phyloP scores from a whole-genome alignment of 2,113 vertebrate genomes.

The Calidris pygmaea region DNA sequence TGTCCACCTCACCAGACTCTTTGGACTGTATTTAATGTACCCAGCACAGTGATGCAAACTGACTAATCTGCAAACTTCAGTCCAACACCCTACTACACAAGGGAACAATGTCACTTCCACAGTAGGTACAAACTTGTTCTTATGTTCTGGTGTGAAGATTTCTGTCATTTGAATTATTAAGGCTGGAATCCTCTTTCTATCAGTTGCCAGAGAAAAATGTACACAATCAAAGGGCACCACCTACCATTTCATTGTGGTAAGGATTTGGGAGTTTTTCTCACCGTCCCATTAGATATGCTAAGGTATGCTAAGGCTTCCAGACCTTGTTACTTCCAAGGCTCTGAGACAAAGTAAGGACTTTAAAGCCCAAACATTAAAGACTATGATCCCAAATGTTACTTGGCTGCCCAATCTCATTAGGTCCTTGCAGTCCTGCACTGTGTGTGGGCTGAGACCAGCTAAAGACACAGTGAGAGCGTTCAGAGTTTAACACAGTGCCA shows the following conservation, averaged over 20 bases:
- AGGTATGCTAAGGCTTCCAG: neutral
- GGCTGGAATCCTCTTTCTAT: neutral
- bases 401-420: neutral
- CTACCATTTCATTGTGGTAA: neutral
- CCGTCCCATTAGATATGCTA: neutral
- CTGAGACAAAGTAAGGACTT: neutral
- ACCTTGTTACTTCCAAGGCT: neutral
- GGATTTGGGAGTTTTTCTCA: neutral
- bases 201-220: neutral
- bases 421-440: neutral
- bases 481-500: neutral
- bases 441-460: neutral
- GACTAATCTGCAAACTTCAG: neutral
- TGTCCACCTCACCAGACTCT: neutral
- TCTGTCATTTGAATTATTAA: neutral
- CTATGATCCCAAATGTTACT: neutral
- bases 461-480: neutral
- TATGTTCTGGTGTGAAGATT: neutral
- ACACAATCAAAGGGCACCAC: neutral
- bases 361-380: neutral
- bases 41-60: neutral
- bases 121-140: neutral
- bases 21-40: neutral
- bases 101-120: neutral
- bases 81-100: neutral